Evolutionary conservation across 2,797 vertebrate genomes (phyloP).

Genomic region (Diplodus sargus): DNA sequence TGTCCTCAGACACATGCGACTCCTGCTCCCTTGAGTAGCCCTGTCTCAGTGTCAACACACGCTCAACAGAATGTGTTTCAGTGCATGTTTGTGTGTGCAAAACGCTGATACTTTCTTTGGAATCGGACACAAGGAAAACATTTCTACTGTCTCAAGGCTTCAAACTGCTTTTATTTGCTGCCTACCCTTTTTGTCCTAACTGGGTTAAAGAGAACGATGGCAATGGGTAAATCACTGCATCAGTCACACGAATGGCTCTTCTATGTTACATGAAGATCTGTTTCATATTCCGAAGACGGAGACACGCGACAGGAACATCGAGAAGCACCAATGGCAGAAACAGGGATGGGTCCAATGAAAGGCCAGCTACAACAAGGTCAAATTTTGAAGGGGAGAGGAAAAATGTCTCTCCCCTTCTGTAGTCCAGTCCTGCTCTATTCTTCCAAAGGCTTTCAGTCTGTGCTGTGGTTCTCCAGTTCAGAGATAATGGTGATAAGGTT

Average conservation of each 20-base stretch:
- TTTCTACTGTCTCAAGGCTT: slow-evolving; percentile 29
- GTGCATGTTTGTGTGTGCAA: slow-evolving; percentile 61
- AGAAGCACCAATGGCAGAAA: slow-evolving; percentile 69
- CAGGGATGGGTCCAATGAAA: slow-evolving; percentile 38
- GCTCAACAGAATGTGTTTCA: slow-evolving; percentile 37
- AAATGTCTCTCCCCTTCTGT: slow-evolving; percentile 18
- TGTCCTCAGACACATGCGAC: slow-evolving; percentile 31
- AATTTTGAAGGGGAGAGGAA: slow-evolving; percentile 24
- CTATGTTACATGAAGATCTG: slow-evolving; percentile 53
- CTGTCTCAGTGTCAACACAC: slow-evolving; percentile 46
- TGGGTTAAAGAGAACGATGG: slow-evolving; percentile 58
- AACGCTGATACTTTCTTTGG: slow-evolving; percentile 72
- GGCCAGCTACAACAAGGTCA: slow-evolving; percentile 46
- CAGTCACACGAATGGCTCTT: slow-evolving; percentile 54
- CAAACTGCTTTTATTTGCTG: slow-evolving; percentile 47
- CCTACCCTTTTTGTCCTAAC: slow-evolving; percentile 30
- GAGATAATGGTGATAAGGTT: slow-evolving; percentile 98
- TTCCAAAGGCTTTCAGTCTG: slow-evolving; percentile 84
- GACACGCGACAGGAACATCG: slow-evolving; percentile 46
- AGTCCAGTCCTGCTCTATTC: slow-evolving; percentile 36
- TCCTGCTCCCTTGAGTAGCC: slow-evolving; percentile 42
- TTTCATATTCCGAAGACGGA: slow-evolving; percentile 48
- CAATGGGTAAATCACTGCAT: slow-evolving; percentile 63
- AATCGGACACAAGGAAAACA: slow-evolving; percentile 63
- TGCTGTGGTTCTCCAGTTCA: slow-evolving; percentile 94